A percentile compares a stretch with the other conserved stretches of the same genome.
Conservation (phyloP, 2,797 vertebrate genomes). For the Acridotheres tristis region DNA sequence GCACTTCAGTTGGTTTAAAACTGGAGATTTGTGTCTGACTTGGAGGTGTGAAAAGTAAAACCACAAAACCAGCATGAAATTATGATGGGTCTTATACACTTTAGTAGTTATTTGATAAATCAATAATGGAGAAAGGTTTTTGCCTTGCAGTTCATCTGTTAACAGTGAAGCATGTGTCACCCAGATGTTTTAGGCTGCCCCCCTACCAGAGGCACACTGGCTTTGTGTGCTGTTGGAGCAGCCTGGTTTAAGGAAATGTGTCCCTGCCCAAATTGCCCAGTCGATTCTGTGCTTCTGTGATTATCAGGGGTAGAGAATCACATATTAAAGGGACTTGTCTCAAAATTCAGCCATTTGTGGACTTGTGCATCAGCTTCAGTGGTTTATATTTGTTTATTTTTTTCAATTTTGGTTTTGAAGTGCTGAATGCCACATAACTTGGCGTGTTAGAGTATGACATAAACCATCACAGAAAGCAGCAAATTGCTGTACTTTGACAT, state of each 20-base stretch:
- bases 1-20: not conserved
- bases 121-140: not conserved
- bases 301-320: not conserved
- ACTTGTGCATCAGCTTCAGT: accelerated
- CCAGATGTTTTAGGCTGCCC: not conserved
- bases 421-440: not conserved
- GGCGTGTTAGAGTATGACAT: not conserved
- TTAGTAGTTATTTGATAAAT: not conserved
- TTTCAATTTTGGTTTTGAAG: not conserved
- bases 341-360: not conserved
- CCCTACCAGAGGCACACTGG: too few relatives aligned
- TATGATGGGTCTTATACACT: not conserved
- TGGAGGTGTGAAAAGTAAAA: not conserved
- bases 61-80: not conserved
- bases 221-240: not conserved
- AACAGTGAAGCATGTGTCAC: not conserved
- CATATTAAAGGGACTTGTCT: not conserved
- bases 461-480: not conserved
- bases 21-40: not conserved
- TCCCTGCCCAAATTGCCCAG: too few relatives aligned
- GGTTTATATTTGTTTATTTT: not conserved
- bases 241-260: not conserved
- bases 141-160: not conserved
- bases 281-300: accelerated
- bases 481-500: not conserved